Percentiles rank a stretch among this genome's conserved stretches.
These are phyloP conservation scores for Anthophora plumipes DNA, from an alignment of 2,888 invertebrate species.

Conservation along the genomic window DNA sequence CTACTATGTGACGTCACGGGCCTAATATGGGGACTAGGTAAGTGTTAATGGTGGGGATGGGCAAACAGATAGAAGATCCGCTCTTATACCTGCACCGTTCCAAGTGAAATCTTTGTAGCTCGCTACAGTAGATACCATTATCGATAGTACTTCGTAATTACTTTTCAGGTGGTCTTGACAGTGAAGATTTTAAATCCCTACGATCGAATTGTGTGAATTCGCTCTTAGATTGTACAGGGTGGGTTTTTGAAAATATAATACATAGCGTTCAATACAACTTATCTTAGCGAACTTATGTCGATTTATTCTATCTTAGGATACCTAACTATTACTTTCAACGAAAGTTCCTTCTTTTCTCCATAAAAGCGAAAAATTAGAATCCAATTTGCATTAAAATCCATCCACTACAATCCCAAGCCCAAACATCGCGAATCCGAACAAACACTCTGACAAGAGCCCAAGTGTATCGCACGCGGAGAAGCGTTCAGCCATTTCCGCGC, in stretches of 20 bases:
- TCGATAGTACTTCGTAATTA: constrained; percentile 50
- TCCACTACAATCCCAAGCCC: neutral
- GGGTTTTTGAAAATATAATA: too few relatives aligned
- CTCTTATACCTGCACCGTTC: too few relatives aligned
- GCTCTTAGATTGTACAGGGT: constrained; percentile 7
- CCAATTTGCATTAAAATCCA: constrained; percentile 1
- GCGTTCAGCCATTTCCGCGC: neutral
- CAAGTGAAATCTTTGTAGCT: too few relatives aligned
- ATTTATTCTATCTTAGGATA: too few relatives aligned
- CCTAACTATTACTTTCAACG: too few relatives aligned
- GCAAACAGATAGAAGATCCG: too few relatives aligned
- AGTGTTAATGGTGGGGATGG: too few relatives aligned
- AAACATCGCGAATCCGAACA: neutral
- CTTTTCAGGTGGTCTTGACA: neutral
- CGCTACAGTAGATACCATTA: constrained; percentile 1
- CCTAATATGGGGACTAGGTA: too few relatives aligned
- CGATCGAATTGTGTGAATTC: constrained; percentile 23
- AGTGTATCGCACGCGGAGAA: neutral
- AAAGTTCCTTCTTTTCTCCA: too few relatives aligned
- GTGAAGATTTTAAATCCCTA: neutral
- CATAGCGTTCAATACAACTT: too few relatives aligned
- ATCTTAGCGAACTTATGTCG: too few relatives aligned
- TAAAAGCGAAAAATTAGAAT: neutral
- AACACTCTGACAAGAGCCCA: neutral
- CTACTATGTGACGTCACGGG: too few relatives aligned